Evolutionary conservation across 2,797 vertebrate genomes (phyloP).

Genomic region (Euphonia xanthogaster): DNA sequence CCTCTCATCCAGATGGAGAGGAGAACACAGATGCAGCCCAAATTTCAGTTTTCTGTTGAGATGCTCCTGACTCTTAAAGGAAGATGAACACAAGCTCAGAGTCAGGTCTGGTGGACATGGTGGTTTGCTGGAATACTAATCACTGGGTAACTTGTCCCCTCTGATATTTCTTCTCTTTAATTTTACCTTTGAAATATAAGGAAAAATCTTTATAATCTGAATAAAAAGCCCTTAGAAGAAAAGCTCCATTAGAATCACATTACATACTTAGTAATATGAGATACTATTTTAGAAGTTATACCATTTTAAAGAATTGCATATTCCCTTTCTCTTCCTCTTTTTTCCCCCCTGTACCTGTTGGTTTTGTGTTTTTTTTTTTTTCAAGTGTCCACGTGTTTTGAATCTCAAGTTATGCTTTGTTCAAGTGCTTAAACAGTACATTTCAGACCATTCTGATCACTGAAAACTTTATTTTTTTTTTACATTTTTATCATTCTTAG

Average conservation of each 20-base stretch:
- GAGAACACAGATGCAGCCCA: not conserved
- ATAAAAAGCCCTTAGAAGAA: not conserved
- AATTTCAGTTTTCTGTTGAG: not conserved
- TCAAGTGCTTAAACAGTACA: not conserved
- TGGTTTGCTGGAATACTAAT: not conserved
- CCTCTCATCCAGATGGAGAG: not conserved
- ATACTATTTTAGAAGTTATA: not conserved
- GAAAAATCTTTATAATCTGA: not conserved
- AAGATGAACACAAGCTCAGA: not conserved
- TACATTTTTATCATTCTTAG: not conserved
- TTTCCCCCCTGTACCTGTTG: fast-evolving
- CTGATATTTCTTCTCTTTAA: not conserved
- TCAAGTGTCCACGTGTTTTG: not conserved
- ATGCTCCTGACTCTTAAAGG: not conserved
- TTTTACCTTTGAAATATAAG: not conserved
- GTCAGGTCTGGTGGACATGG: fast-evolving
- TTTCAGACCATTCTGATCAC: not conserved
- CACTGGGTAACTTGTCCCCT: not conserved
- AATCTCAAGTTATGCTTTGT: not conserved
- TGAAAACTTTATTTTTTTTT: not conserved
- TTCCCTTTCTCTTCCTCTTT: not conserved
- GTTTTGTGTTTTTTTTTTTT: not conserved
- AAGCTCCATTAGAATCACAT: not conserved
- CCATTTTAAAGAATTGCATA: not conserved
- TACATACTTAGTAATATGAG: not conserved